Conservation (phyloP, 30 jellyfish, hydroid and myxozoan genomes). For the Aurelia coerulea region DNA sequence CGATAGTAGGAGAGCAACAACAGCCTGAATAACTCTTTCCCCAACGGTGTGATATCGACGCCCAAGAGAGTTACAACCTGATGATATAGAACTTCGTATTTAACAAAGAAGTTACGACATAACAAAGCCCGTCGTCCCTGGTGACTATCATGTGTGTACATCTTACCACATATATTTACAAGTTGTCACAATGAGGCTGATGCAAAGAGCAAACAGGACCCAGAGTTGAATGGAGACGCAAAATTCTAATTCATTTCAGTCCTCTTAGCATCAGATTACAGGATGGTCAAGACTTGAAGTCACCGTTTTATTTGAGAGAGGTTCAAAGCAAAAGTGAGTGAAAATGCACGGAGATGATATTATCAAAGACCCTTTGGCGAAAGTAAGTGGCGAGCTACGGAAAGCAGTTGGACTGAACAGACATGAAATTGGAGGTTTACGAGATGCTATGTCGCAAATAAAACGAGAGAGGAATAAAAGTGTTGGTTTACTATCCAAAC, state of each 20-base stretch:
- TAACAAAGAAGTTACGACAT: not conserved
- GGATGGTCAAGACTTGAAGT: not conserved
- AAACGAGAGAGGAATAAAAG: slow-evolving; percentile 71
- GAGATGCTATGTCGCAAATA: slow-evolving; percentile 64
- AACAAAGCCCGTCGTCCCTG: not conserved
- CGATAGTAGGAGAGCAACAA: too few relatives aligned
- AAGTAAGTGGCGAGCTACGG: slow-evolving; percentile 74
- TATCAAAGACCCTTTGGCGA: slow-evolving; percentile 57
- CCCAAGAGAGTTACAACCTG: too few relatives aligned
- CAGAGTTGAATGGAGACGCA: slow-evolving; percentile 3
- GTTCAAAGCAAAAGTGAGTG: too few relatives aligned
- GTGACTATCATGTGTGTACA: slow-evolving; percentile 15
- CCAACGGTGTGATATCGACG: too few relatives aligned
- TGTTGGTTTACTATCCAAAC: slow-evolving; percentile 66
- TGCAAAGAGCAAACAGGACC: not conserved
- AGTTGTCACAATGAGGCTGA: slow-evolving; percentile 11
- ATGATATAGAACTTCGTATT: too few relatives aligned
- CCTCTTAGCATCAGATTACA: not conserved
- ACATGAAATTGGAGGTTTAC: slow-evolving; percentile 65
- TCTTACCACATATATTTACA: slow-evolving; percentile 23
- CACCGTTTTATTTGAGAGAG: too few relatives aligned
- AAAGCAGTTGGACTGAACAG: slow-evolving; percentile 83
- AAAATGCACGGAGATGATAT: slow-evolving; percentile 55
- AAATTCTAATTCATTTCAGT: not conserved
- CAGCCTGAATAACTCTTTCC: too few relatives aligned